Percentiles rank a stretch among this genome's conserved stretches.
Conservation (phyloP, 2,888 invertebrate species). For the Pogonocherus hispidulus region DNA sequence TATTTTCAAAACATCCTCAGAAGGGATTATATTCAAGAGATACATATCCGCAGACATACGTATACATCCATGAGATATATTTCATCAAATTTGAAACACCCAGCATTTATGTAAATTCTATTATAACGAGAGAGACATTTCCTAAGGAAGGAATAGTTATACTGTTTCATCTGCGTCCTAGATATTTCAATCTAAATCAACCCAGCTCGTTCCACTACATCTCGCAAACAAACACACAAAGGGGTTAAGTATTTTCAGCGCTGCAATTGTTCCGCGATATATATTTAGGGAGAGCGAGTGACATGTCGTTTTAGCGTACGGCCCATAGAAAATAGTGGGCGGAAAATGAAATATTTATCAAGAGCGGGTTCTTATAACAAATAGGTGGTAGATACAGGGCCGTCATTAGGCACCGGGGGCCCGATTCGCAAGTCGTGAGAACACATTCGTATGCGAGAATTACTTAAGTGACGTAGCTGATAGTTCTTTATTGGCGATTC, state of each 20-base stretch:
- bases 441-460: no score
- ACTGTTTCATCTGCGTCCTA: background rate
- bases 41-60: no score
- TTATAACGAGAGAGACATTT: background rate
- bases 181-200: background rate
- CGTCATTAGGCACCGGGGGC: no score
- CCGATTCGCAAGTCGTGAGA: no score
- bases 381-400: slow-evolving; percentile 20
- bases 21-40: no score
- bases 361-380: slow-evolving; percentile 16
- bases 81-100: background rate
- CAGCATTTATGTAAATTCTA: background rate
- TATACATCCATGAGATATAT: no score
- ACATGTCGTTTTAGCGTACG: background rate
- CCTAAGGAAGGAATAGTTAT: background rate
- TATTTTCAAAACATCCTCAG: no score
- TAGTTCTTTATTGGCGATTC: no score
- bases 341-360: slow-evolving; percentile 26
- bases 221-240: slow-evolving; percentile 2
- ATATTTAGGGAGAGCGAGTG: slow-evolving; percentile 5
- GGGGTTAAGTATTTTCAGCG: slow-evolving; percentile 4
- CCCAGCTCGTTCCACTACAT: background rate
- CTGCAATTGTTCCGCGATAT: background rate
- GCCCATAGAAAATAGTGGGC: slow-evolving; percentile 15
- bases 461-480: no score